Evolutionary conservation across 2,888 invertebrate genomes (phyloP), one percentile per base, ranked within the genome.

Genomic region (Hoplodrina ambigua): DNA sequence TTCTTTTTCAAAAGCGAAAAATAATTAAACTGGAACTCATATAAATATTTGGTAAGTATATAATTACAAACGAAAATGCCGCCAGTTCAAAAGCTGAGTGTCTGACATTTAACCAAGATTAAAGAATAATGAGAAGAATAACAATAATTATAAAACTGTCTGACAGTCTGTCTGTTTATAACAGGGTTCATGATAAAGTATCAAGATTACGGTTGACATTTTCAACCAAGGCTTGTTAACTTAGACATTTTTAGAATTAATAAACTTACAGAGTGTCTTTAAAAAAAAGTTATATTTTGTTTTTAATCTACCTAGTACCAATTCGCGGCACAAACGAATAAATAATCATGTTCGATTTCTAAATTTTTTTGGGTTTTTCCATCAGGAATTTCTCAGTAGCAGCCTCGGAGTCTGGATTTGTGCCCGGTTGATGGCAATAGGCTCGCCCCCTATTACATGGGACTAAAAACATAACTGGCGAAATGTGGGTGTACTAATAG

Each of bases 61-160:
- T 37, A 8, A 72, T 83, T 73, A 81, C 19, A 59, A 58, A 75
- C 54, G 54, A 49, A 67, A 76, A 71, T 69, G 59, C 37, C 69
- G 53, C 10, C 37, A 15, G 13, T 46, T 50, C n/a, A 55, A 63
- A 74, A 61, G 46, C 52, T 8, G 25, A 20, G 20, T 11, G 25
- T 49, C 56, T 71, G 84, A 75, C 78, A 75, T 82, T 83, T 68
- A 69, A 78, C 67, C 53, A 49, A 53, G 30, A 59, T 62, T 62
- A 66, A 71, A 69, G 11, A 52, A 54, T 67, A 67, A 78, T 54
- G 52, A 61, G 61, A 56, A 41, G 57, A 74, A 68, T 71, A 63
- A 70, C 69, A 66, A 46, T 61, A 50, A 69, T 69, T 63, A 46
- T 78, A 75, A 61, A 73, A 70, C 54, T 19, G 53, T 41, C 61